phyloP scores from a whole-genome alignment of 2,888 invertebrate genomes.

The Zootermopsis nevadensis region DNA sequence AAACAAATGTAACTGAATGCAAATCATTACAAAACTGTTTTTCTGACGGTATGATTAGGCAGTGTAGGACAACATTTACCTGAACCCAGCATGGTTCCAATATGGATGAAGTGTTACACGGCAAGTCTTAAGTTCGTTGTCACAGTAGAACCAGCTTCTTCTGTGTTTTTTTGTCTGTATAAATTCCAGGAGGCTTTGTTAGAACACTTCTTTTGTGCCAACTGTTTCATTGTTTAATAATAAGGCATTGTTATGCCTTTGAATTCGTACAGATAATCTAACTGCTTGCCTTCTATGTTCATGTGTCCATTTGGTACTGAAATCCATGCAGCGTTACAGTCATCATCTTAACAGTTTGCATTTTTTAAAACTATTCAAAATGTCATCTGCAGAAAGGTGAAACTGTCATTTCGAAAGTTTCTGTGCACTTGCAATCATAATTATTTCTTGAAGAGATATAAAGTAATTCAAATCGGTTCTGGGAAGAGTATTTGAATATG shows the following conservation, averaged over 20 bases:
- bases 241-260: conserved; percentile 49
- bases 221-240: conserved; percentile 52
- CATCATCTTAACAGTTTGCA: neutral
- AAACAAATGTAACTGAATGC: no score
- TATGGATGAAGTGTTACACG: conserved; percentile 16
- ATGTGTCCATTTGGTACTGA: neutral
- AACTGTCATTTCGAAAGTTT: no score
- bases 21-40: no score
- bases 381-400: no score
- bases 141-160: neutral
- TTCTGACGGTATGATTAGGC: no score
- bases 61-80: neutral
- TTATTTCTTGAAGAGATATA: no score
- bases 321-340: neutral
- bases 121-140: conserved; percentile 16
- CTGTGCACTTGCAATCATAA: no score
- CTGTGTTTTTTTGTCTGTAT: neutral
- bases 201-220: conserved; percentile 27
- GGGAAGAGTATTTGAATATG: no score
- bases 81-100: neutral
- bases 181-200: conserved; percentile 16
- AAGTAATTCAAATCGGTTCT: no score
- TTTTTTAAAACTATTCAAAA: neutral
- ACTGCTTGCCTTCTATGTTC: neutral
- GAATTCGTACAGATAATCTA: neutral